Evolutionary conservation across 2,797 vertebrate genomes (phyloP).

Genomic region (Eutrigla gurnardus): DNA sequence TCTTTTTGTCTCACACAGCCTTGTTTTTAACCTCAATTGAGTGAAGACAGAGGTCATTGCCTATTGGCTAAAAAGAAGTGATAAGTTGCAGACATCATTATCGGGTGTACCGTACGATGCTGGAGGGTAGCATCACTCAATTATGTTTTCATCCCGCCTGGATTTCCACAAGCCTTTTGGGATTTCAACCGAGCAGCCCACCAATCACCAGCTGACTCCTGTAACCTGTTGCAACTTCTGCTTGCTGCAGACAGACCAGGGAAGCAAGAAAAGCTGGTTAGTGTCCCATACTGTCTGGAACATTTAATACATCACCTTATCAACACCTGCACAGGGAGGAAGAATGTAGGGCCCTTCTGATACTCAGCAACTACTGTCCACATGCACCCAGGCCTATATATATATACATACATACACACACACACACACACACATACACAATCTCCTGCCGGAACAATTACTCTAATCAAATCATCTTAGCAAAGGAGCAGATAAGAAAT

Average conservation of each 20-base stretch:
- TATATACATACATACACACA: not conserved
- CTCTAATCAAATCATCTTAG: constrained; percentile 86
- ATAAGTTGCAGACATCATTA: constrained; percentile 34
- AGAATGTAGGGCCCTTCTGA: not conserved
- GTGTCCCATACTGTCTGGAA: constrained; percentile 22
- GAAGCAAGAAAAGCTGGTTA: constrained; percentile 26
- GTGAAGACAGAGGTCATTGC: not conserved
- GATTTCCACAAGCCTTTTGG: constrained; percentile 33
- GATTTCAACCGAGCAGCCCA: constrained; percentile 36
- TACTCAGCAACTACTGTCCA: constrained; percentile 3
- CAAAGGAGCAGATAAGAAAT: constrained; percentile 80
- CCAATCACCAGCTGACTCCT: constrained; percentile 42
- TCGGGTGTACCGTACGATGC: constrained; percentile 21
- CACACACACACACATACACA: constrained; percentile 30
- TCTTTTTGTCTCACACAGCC: not conserved
- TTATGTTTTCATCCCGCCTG: constrained; percentile 37
- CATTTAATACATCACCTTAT: constrained; percentile 48
- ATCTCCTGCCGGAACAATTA: constrained; percentile 85
- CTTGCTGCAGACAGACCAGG: constrained; percentile 32
- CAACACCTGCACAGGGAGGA: constrained; percentile 4
- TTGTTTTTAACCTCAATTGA: constrained; percentile 14
- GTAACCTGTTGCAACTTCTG: constrained; percentile 46
- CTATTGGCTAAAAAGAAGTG: constrained; percentile 9
- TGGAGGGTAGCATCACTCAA: constrained; percentile 42
- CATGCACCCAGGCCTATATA: not conserved